Evolutionary conservation across 2,888 invertebrate species (phyloP).

Genomic region (Drosophila siamana): DNA sequence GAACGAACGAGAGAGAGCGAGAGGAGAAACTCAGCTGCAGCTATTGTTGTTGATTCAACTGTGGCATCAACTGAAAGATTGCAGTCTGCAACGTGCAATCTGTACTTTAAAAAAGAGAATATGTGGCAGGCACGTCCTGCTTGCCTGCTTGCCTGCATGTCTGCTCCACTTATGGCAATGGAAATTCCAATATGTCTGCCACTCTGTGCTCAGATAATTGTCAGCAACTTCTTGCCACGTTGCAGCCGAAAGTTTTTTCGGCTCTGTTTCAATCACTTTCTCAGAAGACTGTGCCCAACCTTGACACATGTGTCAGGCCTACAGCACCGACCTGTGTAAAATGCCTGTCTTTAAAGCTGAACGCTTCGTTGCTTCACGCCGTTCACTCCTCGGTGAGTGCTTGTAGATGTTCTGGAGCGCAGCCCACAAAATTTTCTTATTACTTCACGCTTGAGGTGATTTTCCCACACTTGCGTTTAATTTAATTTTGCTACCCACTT

Average conservation of each 20-base stretch:
- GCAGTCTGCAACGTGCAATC: background rate
- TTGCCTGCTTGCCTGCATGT: conserved; percentile 3
- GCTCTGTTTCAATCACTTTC: conserved; percentile 52
- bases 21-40: conserved; percentile 5
- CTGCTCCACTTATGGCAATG: conserved; percentile 47
- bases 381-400: background rate
- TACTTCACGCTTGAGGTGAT: conserved; percentile 72
- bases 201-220: conserved; percentile 26
- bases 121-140: conserved; percentile 34
- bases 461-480: conserved; percentile 78
- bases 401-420: conserved; percentile 31
- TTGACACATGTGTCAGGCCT: conserved; percentile 65
- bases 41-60: conserved; percentile 27
- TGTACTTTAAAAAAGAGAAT: conserved; percentile 53
- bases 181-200: conserved; percentile 50
- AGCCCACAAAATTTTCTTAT: conserved; percentile 68
- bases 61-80: conserved; percentile 23
- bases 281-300: conserved; percentile 49
- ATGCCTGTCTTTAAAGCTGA: conserved; percentile 44
- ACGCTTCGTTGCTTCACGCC: conserved; percentile 39
- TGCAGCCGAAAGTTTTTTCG: conserved; percentile 25
- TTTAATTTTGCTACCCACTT: conserved; percentile 68
- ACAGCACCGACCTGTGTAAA: conserved; percentile 9
- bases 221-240: conserved; percentile 23
- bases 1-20: background rate